Evolutionary conservation across 2,888 invertebrate genomes (phyloP), one percentile per base, ranked within the genome.

Genomic region (Lasioglossum zephyrum): DNA sequence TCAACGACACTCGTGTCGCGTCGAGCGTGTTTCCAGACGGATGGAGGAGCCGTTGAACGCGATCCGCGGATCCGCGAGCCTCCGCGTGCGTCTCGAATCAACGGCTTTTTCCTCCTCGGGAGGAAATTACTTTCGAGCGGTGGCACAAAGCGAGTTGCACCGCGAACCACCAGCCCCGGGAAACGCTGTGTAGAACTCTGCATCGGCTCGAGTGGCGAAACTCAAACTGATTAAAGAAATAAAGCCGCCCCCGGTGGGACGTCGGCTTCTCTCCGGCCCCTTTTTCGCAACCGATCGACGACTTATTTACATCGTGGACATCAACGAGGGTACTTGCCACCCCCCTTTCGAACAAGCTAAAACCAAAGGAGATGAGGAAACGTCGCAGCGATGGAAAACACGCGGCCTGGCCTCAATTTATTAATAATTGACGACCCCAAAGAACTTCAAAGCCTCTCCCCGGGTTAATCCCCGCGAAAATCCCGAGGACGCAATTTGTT

Each of bases 281-380:
- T 76, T 79, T 78, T 73, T 78, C 78, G 76, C 63, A 44, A 69
- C 76, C 82, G 77, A 81, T 83, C 60, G 80, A 87, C 60, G 80
- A 87, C 76, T 86, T 86, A 86, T 87, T 87, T 87, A 83, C 87
- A 87, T 87, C 80, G 87, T 66, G 78, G 78, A 81, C 53, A 86
- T 66, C 73, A 69, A 5, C 6, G 77, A 85, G 85, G 60, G 72
- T 66, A 72, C 86, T 85, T 70, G 73, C 57, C 66, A 36, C 6
- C 36, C 18, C 47, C 47, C 9, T 53, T 53, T 41, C 26, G 57
- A 63, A 18, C 60, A 5, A 26, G 66, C 36, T 31, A 1, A 18
- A 36, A 36, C 31, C 31, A 31, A 36, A 31, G 66, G 36, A 31
- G 31, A 47, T 39, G 73, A 69, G 44, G 26, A 73, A 73, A 44